Evolutionary conservation across 2,113 vertebrate species (phyloP).

Genomic region (Vidua macroura): DNA sequence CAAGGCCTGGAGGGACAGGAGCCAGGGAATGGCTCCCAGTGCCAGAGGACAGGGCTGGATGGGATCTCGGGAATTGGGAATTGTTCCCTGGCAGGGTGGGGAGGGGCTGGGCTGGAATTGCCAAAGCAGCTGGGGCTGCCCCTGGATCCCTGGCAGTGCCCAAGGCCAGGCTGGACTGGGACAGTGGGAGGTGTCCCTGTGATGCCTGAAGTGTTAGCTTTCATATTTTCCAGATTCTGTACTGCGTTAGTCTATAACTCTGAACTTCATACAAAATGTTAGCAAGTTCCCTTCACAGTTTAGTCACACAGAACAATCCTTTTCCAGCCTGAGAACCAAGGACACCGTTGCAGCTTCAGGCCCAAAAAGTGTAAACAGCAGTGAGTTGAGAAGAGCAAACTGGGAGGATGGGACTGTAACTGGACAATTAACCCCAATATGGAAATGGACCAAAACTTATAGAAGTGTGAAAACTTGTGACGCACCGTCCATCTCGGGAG

Average conservation of each 20-base stretch:
- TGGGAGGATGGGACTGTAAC: neutral
- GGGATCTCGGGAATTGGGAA: neutral
- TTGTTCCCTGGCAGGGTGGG: neutral
- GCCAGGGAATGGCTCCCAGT: neutral
- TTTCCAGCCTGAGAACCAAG: no score
- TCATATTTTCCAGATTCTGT: neutral
- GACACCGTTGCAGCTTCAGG: no score
- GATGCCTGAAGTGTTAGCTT: neutral
- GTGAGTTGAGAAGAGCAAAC: neutral
- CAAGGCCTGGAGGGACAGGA: neutral
- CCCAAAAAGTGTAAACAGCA: neutral
- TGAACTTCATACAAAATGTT: neutral
- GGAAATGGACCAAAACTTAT: neutral
- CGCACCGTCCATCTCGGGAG: neutral
- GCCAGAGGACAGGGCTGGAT: neutral
- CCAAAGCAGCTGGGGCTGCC: neutral
- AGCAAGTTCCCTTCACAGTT: no score
- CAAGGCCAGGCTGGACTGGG: neutral
- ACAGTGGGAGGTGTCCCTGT: neutral
- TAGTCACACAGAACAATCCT: no score
- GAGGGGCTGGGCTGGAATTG: neutral
- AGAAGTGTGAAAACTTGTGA: neutral
- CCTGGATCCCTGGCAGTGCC: neutral
- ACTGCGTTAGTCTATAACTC: neutral
- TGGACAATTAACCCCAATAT: neutral